Evolutionary conservation across 2,797 vertebrate genomes (phyloP).

Genomic region (Poeciliopsis gracilis): DNA sequence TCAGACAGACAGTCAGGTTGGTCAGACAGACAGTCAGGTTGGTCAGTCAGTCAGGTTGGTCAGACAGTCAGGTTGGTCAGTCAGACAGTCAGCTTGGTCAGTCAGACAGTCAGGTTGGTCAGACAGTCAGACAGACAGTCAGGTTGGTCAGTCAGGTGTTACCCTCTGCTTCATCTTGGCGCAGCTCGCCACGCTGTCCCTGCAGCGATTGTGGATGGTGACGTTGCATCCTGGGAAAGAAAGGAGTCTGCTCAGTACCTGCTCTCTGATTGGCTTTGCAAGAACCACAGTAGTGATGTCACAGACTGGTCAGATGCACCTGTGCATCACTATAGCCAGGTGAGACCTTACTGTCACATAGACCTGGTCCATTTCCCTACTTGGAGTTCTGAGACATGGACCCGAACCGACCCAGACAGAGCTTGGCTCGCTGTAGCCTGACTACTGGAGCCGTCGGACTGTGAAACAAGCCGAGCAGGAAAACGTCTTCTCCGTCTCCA

Average conservation of each 20-base stretch:
- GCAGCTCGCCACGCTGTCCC: slow-evolving; percentile 91
- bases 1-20: slow-evolving; percentile 14
- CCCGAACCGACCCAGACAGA: too few species aligned
- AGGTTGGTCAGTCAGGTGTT: slow-evolving; percentile 42
- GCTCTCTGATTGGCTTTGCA: neutral
- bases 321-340: neutral
- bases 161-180: slow-evolving; percentile 97
- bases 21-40: neutral
- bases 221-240: slow-evolving; percentile 88
- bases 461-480: too few species aligned
- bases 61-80: neutral
- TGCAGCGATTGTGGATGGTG: slow-evolving; percentile 95
- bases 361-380: neutral
- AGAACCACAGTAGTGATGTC: neutral
- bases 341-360: neutral
- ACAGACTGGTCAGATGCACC: neutral
- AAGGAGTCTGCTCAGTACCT: neutral
- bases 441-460: too few species aligned
- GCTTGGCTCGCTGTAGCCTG: too few species aligned
- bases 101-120: slow-evolving; percentile 2
- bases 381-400: neutral
- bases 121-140: neutral
- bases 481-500: too few species aligned
- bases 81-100: too few species aligned
- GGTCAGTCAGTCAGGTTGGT: neutral